These are phyloP conservation scores for Taenaris catops DNA, from an alignment of 2,888 invertebrate species.

Conservation along the genomic window DNA sequence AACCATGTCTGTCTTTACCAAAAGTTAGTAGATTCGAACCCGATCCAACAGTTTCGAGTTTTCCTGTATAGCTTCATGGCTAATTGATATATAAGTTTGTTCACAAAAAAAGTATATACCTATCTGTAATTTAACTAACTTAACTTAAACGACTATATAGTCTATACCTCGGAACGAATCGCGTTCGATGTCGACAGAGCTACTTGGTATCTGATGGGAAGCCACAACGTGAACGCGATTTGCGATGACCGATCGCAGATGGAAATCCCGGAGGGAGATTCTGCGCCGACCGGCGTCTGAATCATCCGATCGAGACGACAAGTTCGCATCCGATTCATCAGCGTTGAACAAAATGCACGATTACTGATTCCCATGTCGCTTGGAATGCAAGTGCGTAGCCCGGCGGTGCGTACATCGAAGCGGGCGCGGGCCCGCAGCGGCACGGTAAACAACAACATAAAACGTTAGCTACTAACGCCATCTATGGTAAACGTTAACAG, in stretches of 20 bases:
- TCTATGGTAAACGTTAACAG: constrained; percentile 55
- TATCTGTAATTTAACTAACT: too few species aligned
- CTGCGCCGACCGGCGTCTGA: constrained; percentile 26
- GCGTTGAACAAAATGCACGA: constrained; percentile 52
- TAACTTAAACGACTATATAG: constrained; percentile 70
- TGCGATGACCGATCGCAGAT: constrained; percentile 39
- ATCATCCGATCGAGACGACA: constrained; percentile 33
- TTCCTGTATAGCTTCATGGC: too few species aligned
- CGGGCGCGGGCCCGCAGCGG: constrained; percentile 43
- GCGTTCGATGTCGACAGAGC: constrained; percentile 61
- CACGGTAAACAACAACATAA: constrained; percentile 54
- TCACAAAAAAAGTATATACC: constrained; percentile 77
- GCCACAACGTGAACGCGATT: constrained; percentile 47
- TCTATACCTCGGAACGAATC: constrained; percentile 80
- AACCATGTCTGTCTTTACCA: too few species aligned
- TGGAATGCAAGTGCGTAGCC: constrained; percentile 76
- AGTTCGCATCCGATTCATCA: constrained; percentile 30
- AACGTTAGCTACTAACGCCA: too few species aligned
- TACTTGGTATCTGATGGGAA: constrained; percentile 45
- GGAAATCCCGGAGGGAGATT: constrained; percentile 26
- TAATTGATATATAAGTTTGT: too few species aligned
- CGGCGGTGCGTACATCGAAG: constrained; percentile 49
- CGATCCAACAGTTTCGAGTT: constrained; percentile 77
- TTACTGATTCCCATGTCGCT: constrained; percentile 75
- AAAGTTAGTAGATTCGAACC: too few species aligned